phyloP scores from a whole-genome alignment of 2,797 vertebrate species.

The Helarctos malayanus region DNA sequence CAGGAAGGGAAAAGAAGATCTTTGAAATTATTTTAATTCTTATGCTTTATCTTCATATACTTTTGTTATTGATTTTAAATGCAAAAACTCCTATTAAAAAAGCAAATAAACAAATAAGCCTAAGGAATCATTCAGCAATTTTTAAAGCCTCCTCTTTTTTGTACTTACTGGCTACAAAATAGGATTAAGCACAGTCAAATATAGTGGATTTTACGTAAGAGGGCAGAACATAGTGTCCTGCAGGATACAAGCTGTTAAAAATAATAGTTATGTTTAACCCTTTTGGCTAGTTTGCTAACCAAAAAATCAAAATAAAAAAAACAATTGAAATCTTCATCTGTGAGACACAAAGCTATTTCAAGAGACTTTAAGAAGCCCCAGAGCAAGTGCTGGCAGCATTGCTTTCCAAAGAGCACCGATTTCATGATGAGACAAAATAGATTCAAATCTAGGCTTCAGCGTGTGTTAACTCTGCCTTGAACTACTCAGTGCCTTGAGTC shows the following conservation, averaged over 20 bases:
- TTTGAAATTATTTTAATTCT: constrained; percentile 22
- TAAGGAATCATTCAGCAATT: background rate
- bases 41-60: background rate
- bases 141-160: constrained; percentile 6
- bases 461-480: background rate
- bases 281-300: background rate
- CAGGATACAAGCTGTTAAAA: background rate
- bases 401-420: background rate
- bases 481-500: background rate
- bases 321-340: background rate
- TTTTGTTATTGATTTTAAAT: constrained; percentile 39
- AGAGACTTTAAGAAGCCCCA: background rate
- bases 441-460: background rate
- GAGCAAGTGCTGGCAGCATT: background rate
- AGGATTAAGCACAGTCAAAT: background rate
- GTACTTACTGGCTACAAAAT: background rate
- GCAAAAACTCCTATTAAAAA: background rate
- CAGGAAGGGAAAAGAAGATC: background rate
- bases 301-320: constrained; percentile 35
- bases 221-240: background rate
- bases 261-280: background rate
- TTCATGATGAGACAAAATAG: background rate
- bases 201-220: background rate
- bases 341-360: background rate
- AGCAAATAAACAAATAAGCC: background rate